A percentile compares a stretch with the other conserved stretches of the same genome.
Conservation (phyloP, 2,113 vertebrate genomes). For the Grantiella picta region DNA sequence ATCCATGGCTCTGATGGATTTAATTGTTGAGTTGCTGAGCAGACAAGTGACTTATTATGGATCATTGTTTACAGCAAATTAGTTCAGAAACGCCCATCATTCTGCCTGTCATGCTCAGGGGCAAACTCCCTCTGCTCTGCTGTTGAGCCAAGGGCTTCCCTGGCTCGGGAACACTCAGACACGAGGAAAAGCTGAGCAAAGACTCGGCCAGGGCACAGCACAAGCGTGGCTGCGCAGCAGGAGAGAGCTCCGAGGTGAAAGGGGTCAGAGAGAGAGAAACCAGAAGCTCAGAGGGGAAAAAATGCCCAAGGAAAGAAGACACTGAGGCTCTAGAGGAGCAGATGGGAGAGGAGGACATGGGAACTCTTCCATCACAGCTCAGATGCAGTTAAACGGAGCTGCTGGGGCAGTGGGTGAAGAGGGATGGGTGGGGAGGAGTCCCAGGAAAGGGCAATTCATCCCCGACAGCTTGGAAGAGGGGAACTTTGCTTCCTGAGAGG, state of each 20-base stretch:
- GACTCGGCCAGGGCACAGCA: background rate
- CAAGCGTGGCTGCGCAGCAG: background rate
- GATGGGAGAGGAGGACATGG: no score
- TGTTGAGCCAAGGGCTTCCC: background rate
- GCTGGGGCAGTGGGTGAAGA: background rate
- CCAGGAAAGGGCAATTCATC: background rate
- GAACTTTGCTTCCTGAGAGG: background rate
- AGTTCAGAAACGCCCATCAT: constrained; percentile 18
- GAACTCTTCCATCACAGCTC: background rate
- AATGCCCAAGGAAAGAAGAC: background rate
- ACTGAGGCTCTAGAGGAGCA: background rate
- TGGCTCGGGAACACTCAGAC: background rate
- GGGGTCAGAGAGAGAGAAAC: background rate
- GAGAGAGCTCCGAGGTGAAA: background rate
- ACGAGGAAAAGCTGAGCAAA: background rate
- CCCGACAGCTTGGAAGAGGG: background rate
- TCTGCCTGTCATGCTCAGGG: constrained; percentile 22
- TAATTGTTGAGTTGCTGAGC: constrained; percentile 13
- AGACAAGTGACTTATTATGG: constrained; percentile 45
- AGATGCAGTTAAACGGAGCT: background rate
- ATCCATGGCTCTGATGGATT: background rate
- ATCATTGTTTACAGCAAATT: constrained; percentile 52
- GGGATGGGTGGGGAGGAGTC: background rate
- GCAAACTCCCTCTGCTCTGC: background rate
- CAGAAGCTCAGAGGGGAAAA: background rate